Evolutionary conservation across 2,113 vertebrate species (phyloP).

Genomic region (Neodon shergylaensis): DNA sequence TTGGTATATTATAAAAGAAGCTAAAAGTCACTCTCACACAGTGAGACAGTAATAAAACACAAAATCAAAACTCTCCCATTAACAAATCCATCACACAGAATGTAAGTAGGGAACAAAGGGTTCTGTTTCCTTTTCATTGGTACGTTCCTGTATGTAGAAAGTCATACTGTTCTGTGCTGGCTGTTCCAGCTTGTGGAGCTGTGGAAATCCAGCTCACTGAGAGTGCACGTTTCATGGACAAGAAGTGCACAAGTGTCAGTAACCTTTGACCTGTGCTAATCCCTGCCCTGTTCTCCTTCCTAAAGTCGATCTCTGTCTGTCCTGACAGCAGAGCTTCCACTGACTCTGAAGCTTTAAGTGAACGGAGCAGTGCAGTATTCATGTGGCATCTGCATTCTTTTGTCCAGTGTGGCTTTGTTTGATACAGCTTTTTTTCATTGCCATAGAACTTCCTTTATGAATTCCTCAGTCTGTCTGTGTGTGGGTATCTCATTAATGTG

Average conservation of each 20-base stretch:
- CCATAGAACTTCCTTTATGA: not conserved
- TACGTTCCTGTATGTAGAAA: not conserved
- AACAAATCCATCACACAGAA: slow-evolving; percentile 18
- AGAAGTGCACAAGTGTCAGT: slow-evolving; percentile 20
- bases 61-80: slow-evolving; percentile 21
- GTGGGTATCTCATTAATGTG: not conserved
- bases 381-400: not conserved
- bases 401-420: not conserved
- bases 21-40: slow-evolving; percentile 20
- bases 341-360: slow-evolving; percentile 30
- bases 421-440: slow-evolving; percentile 13
- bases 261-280: not conserved
- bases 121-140: not conserved
- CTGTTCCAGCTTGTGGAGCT: not conserved
- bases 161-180: not conserved
- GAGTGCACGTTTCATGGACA: not conserved
- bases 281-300: no score
- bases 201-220: not conserved
- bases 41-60: not conserved
- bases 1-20: not conserved
- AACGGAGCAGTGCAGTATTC: not conserved
- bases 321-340: not conserved
- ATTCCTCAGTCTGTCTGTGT: not conserved
- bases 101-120: not conserved
- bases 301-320: not conserved